A percentile compares a stretch with the other conserved stretches of the same genome.
Conservation (phyloP, 2,113 vertebrate genomes). For the Cyphomyrus plagiostoma region DNA sequence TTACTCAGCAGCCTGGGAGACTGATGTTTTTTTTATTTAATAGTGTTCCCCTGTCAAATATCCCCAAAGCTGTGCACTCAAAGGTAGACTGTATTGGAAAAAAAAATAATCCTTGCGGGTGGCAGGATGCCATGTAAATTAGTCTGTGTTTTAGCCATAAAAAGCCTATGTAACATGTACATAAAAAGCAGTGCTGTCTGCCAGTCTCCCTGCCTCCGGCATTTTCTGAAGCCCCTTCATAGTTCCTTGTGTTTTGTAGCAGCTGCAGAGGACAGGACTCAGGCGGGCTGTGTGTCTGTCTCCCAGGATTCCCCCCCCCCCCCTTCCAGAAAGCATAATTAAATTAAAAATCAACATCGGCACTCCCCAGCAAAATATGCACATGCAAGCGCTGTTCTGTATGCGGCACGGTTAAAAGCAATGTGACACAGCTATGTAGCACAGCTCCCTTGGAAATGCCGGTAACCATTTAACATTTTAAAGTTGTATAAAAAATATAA, state of each 20-base stretch:
- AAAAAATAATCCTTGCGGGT: neutral
- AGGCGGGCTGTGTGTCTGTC: conserved; percentile 14
- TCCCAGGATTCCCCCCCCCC: neutral
- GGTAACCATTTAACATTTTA: neutral
- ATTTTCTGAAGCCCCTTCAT: neutral
- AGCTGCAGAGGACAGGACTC: neutral
- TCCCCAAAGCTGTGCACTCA: neutral
- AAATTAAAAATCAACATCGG: neutral
- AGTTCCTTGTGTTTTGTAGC: neutral
- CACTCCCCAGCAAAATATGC: neutral
- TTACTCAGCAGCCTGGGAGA: neutral
- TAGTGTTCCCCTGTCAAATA: neutral
- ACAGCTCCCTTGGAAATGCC: neutral
- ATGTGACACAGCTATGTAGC: neutral
- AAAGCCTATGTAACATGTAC: neutral
- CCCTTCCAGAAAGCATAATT: neutral
- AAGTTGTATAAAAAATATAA: neutral
- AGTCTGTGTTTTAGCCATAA: neutral
- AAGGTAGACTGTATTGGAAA: neutral
- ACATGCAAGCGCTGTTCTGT: neutral
- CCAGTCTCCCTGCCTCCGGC: neutral
- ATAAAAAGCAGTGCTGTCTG: neutral
- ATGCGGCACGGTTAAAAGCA: neutral
- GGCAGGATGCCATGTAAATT: neutral
- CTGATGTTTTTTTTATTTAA: neutral